Evolutionary conservation across 1,140 invertebrate species (phyloP), one percentile per base, ranked within the genome.

Genomic region (Protaetia brevitarsis): DNA sequence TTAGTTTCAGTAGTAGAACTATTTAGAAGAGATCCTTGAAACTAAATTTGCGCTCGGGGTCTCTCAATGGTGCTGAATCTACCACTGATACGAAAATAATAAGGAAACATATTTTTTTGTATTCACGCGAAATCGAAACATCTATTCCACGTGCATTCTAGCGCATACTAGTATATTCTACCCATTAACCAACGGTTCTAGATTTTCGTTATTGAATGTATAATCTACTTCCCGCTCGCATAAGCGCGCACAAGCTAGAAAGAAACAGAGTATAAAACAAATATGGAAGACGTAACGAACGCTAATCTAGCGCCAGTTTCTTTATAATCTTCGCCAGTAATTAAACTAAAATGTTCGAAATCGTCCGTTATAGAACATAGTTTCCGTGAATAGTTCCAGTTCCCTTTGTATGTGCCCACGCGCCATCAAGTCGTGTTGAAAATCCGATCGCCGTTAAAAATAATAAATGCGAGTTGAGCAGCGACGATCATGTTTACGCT

Each of bases 401-500:
- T 1, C 19, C 6, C 5, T 57, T 27, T 3, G 1, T 57, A 8
- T 57, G 56, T 57, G n/a, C 1, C 3, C 4, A 11, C 13, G 56
- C 19, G n/a, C n/a, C n/a, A 27, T 57, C 10, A 27, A 59, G 4
- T 31, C 10, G 57, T 59, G 57, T 59, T n/a, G n/a, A 3, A 28
- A 29, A 28, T 8, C 21, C 21, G 7, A 2, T 10, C 57, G 63
- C 31, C 31, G 8, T 41, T 64, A 26, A 61, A 31, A 57, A 58
- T 13, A 31, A 37, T 28, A 31, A n/a, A 65, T 45, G 56, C 67
- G 75, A 75, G 69, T 66, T 77, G 45, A 13, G 29, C 60, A 59
- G 26, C 29, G 77, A 75, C 41, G 94, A 97, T 84, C 86, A 93
- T 81, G 94, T 98, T 75, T 98, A 95, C 82, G 94, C 95, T 68